A percentile compares a stretch with the other conserved stretches of the same genome.
Conservation (phyloP, 2,888 invertebrate genomes). For the Chydorus sphaericus region DNA sequence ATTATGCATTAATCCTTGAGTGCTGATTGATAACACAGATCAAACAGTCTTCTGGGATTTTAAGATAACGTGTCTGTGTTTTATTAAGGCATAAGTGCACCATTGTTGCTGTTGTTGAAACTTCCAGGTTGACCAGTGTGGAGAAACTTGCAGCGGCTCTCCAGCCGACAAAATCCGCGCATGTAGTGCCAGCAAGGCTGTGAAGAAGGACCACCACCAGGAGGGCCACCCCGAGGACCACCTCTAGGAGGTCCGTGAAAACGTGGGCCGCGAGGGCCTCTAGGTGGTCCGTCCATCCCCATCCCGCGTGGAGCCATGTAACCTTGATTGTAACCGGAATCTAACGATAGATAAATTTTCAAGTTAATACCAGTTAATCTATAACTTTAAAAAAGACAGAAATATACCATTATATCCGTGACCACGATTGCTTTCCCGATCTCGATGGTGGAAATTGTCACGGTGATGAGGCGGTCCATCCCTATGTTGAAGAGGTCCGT, state of each 20-base stretch:
- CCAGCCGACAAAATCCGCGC: constrained; percentile 64
- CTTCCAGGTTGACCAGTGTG: constrained; percentile 46
- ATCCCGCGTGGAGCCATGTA: constrained; percentile 23
- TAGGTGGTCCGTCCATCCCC: constrained; percentile 19
- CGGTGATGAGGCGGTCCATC: constrained; percentile 2
- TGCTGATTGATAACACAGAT: too few relatives aligned
- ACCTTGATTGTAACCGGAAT: not conserved
- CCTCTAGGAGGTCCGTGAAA: constrained; percentile 5
- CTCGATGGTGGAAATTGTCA: not conserved
- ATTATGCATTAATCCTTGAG: too few relatives aligned
- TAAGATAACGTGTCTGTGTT: too few relatives aligned
- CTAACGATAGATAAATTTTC: not conserved
- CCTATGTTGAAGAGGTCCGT: not conserved
- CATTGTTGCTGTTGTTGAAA: not conserved
- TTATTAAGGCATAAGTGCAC: constrained; percentile 1
- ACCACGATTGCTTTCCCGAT: constrained; percentile 6
- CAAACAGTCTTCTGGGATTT: too few relatives aligned
- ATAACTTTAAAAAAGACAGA: not conserved
- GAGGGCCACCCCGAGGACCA: not conserved
- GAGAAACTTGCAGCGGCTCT: constrained; percentile 65
- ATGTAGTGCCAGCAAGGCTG: constrained; percentile 58
- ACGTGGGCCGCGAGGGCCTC: constrained; percentile 21
- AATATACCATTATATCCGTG: constrained; percentile 2
- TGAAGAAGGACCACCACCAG: constrained; percentile 16
- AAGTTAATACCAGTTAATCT: not conserved